Base-by-base conservation (phyloP, 2,113 vertebrate genomes). In the Actinemys pallida region DNA sequence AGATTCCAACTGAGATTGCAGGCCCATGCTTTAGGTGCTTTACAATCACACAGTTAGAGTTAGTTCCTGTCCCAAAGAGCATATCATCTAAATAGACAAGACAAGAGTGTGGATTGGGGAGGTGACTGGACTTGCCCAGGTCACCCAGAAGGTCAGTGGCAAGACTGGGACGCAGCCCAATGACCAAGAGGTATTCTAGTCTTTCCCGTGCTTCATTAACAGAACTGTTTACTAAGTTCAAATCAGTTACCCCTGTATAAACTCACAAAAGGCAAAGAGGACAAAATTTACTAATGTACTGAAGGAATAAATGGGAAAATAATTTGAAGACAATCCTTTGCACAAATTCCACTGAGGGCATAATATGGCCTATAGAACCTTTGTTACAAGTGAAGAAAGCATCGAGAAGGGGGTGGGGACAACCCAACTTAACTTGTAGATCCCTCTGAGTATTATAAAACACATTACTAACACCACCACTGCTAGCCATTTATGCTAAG, bases 181-280 rank as follows among this genome's bases (percentile, higher is more conserved):
- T 8, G 12, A 84, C 19, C 39, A 0, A 0, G 35, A 49, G 5
- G 5, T 19, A 52, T 65, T 54, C 4, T 0, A 0, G 19, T 35
- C 25, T 16, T 69, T 81, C 76, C 53, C 25, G 1, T 59, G 20
- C 49, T 69, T 6, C 72, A 88, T 85, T 52, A 45, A 93, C 65
- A 20, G 7, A 84, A 10, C 35, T 35, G 5, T 59, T 81, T 93
- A 27, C 45, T 0, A 1, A 91, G 16, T 17, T 83, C n/a, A 90
- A 94, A 82, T 5, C n/a, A 72, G 8, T 57, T 57, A 49, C 76
- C 35, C 10, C 25, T 29, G 11, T 59, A 13, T 29, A 62, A 62
- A 31, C 29, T 62, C 1, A 22, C 6, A 83, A 10, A 54, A 93
- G 52, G 39, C 24, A 78, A 57, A 35, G 79, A 1, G 3, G 57